Percentiles rank a stretch among this genome's conserved stretches.
These are phyloP conservation scores for Caenorhabditis sp. DNA, from an alignment of 2,888 invertebrate genomes.

Conservation along the genomic window DNA sequence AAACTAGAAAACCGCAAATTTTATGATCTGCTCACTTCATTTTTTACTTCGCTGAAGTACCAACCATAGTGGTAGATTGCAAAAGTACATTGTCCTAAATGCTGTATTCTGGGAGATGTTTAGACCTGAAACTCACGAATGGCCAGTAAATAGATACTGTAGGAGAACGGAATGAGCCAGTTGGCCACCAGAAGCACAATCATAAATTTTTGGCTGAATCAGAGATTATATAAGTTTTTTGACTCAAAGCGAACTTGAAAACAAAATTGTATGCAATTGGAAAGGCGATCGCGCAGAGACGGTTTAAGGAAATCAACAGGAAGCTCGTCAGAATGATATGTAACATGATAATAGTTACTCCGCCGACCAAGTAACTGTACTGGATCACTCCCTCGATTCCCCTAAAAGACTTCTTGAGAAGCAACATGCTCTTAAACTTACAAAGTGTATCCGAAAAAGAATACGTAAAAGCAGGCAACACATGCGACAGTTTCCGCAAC, in stretches of 20 bases:
- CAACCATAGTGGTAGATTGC: slow-evolving; percentile 17
- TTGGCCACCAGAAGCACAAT: neutral
- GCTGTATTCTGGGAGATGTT: no score
- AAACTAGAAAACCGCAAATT: neutral
- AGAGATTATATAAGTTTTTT: neutral
- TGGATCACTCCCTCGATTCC: slow-evolving; percentile 5
- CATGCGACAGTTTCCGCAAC: slow-evolving; percentile 27
- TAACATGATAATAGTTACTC: slow-evolving; percentile 8
- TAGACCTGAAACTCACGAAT: slow-evolving; percentile 33
- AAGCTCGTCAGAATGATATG: slow-evolving; percentile 35
- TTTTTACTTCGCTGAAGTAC: slow-evolving; percentile 25
- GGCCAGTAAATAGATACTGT: neutral
- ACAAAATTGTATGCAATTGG: slow-evolving; percentile 26
- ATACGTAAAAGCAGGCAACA: slow-evolving; percentile 15
- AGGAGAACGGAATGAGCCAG: slow-evolving; percentile 13
- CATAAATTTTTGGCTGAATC: slow-evolving; percentile 20
- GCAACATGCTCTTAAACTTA: slow-evolving; percentile 4
- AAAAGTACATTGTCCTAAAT: slow-evolving; percentile 23
- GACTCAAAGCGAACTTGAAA: slow-evolving; percentile 10
- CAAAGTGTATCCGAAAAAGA: slow-evolving; percentile 39
- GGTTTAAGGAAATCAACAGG: slow-evolving; percentile 31
- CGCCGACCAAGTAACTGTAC: slow-evolving; percentile 36
- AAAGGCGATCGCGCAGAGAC: slow-evolving; percentile 32
- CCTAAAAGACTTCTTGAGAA: slow-evolving; percentile 4
- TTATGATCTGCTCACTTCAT: slow-evolving; percentile 1